Percentiles rank a stretch among this genome's conserved stretches.
phyloP scores from a whole-genome alignment of 2,888 invertebrate species.

The Ectropis crepuscularia region DNA sequence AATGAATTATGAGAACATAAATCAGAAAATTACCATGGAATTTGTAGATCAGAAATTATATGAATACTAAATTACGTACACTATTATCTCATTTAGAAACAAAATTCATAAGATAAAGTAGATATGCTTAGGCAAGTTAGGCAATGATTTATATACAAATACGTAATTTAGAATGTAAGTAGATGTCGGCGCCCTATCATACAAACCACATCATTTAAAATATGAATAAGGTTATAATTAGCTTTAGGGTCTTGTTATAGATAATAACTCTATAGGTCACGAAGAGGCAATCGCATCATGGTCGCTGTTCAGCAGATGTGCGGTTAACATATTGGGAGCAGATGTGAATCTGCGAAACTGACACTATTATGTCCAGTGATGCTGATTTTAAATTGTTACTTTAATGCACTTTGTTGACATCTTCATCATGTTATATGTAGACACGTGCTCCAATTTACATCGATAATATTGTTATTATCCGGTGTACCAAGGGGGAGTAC shows the following conservation, averaged over 20 bases:
- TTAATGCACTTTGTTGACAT: slow-evolving; percentile 38
- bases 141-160: not conserved
- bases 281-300: slow-evolving; percentile 54
- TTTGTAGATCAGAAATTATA: not conserved
- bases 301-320: slow-evolving; percentile 71
- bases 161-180: slow-evolving; percentile 12
- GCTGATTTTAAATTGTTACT: slow-evolving; percentile 50
- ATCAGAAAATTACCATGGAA: slow-evolving; percentile 5
- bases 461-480: slow-evolving; percentile 23
- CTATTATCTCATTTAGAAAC: not conserved
- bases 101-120: too few relatives aligned
- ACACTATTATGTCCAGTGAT: slow-evolving; percentile 56
- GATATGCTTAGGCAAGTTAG: not conserved
- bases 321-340: slow-evolving; percentile 65
- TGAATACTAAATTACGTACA: not conserved
- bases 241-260: slow-evolving; percentile 65
- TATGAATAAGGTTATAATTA: slow-evolving; percentile 80
- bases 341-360: slow-evolving; percentile 66
- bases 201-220: slow-evolving; percentile 69
- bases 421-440: slow-evolving; percentile 3
- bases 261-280: slow-evolving; percentile 67
- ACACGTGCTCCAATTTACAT: slow-evolving; percentile 23
- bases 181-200: slow-evolving; percentile 50
- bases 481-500: slow-evolving; percentile 48
- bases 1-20: slow-evolving; percentile 25